Percentiles rank a stretch among this genome's conserved stretches.
phyloP scores from a whole-genome alignment of 1,140 invertebrate genomes.

The Aphaenogaster floridana region DNA sequence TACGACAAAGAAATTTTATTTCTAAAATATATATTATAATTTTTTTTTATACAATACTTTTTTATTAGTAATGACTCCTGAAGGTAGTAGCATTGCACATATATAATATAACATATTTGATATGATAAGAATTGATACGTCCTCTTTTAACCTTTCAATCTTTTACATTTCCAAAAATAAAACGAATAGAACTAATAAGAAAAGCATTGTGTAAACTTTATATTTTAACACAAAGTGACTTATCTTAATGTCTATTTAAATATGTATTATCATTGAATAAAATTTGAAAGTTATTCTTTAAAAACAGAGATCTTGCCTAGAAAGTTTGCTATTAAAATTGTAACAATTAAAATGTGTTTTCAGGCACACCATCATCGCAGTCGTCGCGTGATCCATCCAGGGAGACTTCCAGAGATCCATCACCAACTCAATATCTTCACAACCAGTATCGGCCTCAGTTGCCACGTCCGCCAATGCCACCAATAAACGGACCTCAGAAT shows the following conservation, averaged over 20 bases:
- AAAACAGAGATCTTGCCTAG: conserved; percentile 7
- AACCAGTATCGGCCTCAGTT: conserved; percentile 81
- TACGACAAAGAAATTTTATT: background rate
- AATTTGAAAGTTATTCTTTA: conserved; percentile 14
- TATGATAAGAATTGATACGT: background rate
- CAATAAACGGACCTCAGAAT: conserved; percentile 77
- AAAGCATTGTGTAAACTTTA: background rate
- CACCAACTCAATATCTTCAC: conserved; percentile 82
- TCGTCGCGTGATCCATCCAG: conserved; percentile 83
- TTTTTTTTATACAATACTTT: background rate
- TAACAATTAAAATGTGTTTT: background rate
- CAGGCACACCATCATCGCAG: conserved; percentile 83
- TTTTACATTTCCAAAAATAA: background rate
- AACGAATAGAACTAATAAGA: background rate
- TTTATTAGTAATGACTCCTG: background rate
- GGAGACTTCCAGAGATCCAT: conserved; percentile 83
- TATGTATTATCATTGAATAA: background rate
- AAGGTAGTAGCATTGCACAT: background rate
- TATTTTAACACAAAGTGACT: background rate
- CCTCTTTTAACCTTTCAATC: background rate
- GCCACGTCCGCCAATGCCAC: conserved; percentile 76
- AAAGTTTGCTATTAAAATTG: conserved; percentile 42
- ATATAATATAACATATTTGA: background rate
- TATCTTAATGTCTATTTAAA: background rate
- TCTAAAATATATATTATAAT: background rate